A percentile compares a stretch with the other conserved stretches of the same genome.
Evolutionary conservation across 1,140 invertebrate genomes (phyloP).

Genomic region (Drosophila oshimai): DNA sequence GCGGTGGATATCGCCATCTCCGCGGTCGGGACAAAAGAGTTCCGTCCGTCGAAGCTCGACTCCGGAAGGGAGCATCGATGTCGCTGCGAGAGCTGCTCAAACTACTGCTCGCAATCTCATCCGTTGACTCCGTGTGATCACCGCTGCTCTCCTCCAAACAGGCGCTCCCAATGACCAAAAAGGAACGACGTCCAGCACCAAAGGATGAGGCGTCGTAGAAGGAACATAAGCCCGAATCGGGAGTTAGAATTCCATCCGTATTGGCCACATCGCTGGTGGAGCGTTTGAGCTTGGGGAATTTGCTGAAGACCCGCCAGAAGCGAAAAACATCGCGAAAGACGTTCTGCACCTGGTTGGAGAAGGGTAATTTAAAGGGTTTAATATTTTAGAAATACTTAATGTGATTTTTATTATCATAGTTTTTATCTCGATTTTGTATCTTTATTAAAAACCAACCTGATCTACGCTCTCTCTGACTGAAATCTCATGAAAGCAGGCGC

Average conservation of each 20-base stretch:
- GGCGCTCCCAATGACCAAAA: conserved; percentile 66
- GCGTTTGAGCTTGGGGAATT: conserved; percentile 85
- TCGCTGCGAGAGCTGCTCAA: conserved; percentile 59
- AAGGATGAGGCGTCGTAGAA: conserved; percentile 66
- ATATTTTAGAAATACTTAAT: no score
- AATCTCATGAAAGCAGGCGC: conserved; percentile 92
- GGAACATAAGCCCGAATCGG: conserved; percentile 67
- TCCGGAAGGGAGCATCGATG: conserved; percentile 84
- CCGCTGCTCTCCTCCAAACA: conserved; percentile 69
- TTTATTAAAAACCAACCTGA: no score
- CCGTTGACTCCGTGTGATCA: conserved; percentile 72
- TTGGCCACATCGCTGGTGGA: conserved; percentile 84
- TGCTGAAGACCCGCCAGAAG: conserved; percentile 87
- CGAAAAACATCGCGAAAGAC: conserved; percentile 87
- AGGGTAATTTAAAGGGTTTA: no score
- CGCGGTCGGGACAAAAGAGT: conserved; percentile 83
- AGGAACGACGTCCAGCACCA: conserved; percentile 66
- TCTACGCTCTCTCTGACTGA: conserved; percentile 92
- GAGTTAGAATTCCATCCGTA: conserved; percentile 58
- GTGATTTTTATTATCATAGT: no score
- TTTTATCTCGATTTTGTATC: no score
- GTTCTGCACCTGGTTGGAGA: conserved; percentile 84
- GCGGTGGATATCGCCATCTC: conserved; percentile 84
- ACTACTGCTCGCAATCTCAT: conserved; percentile 70
- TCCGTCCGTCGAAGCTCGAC: conserved; percentile 86